Conservation (phyloP, 2,797 vertebrate species). For the Australoheros facetus region DNA sequence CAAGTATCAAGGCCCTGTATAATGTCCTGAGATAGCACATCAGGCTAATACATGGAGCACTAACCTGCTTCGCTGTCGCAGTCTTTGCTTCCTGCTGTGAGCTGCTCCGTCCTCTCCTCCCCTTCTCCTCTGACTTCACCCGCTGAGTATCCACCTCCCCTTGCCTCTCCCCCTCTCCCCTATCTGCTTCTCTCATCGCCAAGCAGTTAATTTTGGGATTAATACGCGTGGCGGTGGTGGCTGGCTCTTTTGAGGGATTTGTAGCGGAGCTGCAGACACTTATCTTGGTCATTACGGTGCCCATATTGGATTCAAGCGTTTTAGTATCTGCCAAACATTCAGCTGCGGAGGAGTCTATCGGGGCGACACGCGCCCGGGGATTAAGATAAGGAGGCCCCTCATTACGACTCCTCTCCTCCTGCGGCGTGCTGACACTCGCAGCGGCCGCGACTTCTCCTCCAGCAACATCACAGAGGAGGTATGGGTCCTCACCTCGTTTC, state of each 20-base stretch:
- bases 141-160: constrained; percentile 80
- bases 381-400: constrained; percentile 85
- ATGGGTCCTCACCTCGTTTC: constrained; percentile 48
- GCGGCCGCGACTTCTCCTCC: constrained; percentile 43
- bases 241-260: constrained; percentile 87
- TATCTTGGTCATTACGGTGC: constrained; percentile 87
- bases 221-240: constrained; percentile 74
- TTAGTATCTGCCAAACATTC: constrained; percentile 83
- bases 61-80: constrained; percentile 55
- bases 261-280: constrained; percentile 84
- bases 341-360: constrained; percentile 79
- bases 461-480: constrained; percentile 73
- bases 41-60: constrained; percentile 49
- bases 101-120: constrained; percentile 41
- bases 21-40: constrained; percentile 53
- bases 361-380: constrained; percentile 81
- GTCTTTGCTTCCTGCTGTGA: constrained; percentile 45
- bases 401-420: constrained; percentile 71
- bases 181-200: constrained; percentile 82
- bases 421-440: constrained; percentile 50
- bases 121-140: constrained; percentile 72
- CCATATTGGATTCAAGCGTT: constrained; percentile 85
- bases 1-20: constrained; percentile 41
- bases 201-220: constrained; percentile 86
- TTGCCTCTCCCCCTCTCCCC: constrained; percentile 78